Base-by-base conservation (phyloP, 2,113 vertebrate species). In the Callipepla squamata region DNA sequence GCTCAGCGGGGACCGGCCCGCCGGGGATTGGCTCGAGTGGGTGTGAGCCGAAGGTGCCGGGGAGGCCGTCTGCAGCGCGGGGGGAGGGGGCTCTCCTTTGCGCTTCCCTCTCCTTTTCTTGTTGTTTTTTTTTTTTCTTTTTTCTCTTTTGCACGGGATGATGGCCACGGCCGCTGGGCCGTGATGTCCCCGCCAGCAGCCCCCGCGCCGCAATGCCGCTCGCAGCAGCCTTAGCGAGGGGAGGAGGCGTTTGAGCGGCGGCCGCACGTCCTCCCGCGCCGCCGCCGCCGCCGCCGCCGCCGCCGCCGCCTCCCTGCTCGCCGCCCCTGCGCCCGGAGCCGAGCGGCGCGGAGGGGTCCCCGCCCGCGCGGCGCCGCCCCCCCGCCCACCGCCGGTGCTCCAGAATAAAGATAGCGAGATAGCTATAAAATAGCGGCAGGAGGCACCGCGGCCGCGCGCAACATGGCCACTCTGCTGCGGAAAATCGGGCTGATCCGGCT, bases 401-500 rank as follows among this genome's bases (percentile, higher is more conserved):
- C 57, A 59, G n/a, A n/a, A 59, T 59, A 59, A 59, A 59, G 57
- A 51, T 51, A 51, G 50, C 26, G 50, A 25, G 50, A 51, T 26
- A 51, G 50, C 25, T 25, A 51, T 13, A 51, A 51, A 51, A 51
- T 51, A 51, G 50, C 50, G 50, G 50, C 23, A 51, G 50, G 50
- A 51, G 50, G 50, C 50, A 51, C 50, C 23, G 50, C 23, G 50
- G 50, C 89, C 42, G 58, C 62, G 89, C 73, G 66, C 94, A 97
- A 97, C 96, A 99, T 99, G 99, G 99, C 99, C 96, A 99, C 99
- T 93, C 97, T 99, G 97, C 98, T 99, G 96, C 98, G 99, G 92
- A 99, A 99, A 96, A 99, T 99, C 97, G 99, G 99, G 96, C 98
- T 99, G 85, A 99, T 99, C 96, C 99, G 99, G 78, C 98, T 99